Evolutionary conservation across 2,113 vertebrate genomes (phyloP).

Genomic region (Sclerurus mexicanus): DNA sequence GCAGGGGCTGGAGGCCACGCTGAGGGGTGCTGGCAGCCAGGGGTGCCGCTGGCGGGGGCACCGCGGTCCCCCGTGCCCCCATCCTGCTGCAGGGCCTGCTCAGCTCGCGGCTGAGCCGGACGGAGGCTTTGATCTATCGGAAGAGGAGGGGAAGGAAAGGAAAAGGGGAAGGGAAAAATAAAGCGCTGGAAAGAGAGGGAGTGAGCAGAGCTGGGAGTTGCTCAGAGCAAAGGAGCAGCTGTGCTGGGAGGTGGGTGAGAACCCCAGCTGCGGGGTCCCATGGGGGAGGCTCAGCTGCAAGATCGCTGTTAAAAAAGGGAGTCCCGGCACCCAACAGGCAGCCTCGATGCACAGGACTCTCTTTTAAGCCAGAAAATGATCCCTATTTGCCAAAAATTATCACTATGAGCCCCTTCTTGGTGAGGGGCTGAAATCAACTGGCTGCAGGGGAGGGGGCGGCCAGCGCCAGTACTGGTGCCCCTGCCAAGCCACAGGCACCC

Average conservation of each 20-base stretch:
- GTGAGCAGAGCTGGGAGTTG: background rate
- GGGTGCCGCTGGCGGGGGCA: rapidly evolving
- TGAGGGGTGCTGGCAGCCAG: background rate
- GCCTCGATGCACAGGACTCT: background rate
- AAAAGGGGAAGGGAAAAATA: conserved; percentile 49
- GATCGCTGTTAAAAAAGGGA: background rate
- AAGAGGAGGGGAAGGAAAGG: conserved; percentile 57
- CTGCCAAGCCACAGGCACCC: background rate
- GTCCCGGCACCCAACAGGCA: background rate
- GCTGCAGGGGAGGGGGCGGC: rapidly evolving
- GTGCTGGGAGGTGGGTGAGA: background rate
- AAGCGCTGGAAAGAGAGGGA: background rate
- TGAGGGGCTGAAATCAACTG: background rate
- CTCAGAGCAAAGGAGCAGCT: background rate
- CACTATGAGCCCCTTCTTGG: rapidly evolving
- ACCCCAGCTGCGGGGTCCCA: background rate
- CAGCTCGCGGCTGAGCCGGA: conserved; percentile 1
- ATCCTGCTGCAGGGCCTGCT: background rate
- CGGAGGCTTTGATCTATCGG: conserved; percentile 62
- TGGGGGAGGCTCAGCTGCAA: background rate
- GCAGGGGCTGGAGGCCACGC: background rate
- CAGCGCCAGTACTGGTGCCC: rapidly evolving
- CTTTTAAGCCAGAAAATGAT: background rate
- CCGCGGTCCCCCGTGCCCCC: background rate
- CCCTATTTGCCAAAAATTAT: background rate